These are phyloP conservation scores for Pseudorhiza aurosa DNA, from an alignment of 30 jellyfish, hydroid and myxozoan genomes.

Conservation along the genomic window DNA sequence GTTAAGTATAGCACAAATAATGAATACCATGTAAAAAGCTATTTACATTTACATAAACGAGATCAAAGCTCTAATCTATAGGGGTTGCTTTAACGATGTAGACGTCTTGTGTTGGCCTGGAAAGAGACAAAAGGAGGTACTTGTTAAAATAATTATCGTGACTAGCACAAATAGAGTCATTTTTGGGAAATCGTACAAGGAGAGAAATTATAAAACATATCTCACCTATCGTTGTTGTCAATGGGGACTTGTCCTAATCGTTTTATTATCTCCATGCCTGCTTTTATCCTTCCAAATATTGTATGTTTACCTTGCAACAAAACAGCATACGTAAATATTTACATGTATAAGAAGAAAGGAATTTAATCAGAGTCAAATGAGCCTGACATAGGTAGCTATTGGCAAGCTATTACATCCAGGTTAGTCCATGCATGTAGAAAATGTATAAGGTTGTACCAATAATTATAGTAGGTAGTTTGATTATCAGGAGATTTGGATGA, in stretches of 20 bases:
- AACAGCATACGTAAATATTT: too few relatives aligned
- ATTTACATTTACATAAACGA: too few relatives aligned
- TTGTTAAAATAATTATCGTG: background rate
- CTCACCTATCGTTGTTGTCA: slow-evolving; percentile 86
- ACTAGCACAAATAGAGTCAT: background rate
- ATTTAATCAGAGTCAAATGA: too few relatives aligned
- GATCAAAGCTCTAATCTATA: slow-evolving; percentile 21
- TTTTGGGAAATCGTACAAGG: background rate
- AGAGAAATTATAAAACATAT: background rate
- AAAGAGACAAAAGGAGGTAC: background rate
- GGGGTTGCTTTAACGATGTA: slow-evolving; percentile 70
- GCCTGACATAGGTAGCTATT: too few relatives aligned
- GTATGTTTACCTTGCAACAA: slow-evolving; percentile 81
- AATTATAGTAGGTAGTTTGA: too few relatives aligned
- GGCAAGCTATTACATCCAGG: too few relatives aligned
- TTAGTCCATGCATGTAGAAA: too few relatives aligned
- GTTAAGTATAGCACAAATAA: too few relatives aligned
- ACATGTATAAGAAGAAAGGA: too few relatives aligned
- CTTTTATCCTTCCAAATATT: slow-evolving; percentile 84
- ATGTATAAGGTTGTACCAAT: too few relatives aligned
- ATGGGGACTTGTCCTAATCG: slow-evolving; percentile 82
- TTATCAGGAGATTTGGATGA: too few relatives aligned
- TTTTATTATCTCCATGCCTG: slow-evolving; percentile 81
- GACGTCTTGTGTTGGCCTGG: slow-evolving; percentile 85
- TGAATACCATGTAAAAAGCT: too few relatives aligned